Evolutionary conservation across 1,140 invertebrate species (phyloP).

Genomic region (Euwallacea similis): DNA sequence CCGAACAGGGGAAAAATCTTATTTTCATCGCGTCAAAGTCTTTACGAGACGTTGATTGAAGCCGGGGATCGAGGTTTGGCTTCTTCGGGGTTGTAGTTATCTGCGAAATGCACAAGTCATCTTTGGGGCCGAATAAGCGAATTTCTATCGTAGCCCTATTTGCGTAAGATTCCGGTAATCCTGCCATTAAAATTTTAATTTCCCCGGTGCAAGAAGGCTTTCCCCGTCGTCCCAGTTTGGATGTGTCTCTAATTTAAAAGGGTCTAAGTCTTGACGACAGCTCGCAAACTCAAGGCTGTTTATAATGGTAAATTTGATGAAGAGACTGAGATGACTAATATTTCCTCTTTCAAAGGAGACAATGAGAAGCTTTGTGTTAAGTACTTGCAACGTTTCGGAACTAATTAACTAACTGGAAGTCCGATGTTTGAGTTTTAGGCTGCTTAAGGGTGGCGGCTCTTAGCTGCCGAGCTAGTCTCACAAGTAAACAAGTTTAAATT

Average conservation of each 20-base stretch:
- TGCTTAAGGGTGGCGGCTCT: conserved; percentile 17
- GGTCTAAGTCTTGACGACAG: conserved; percentile 25
- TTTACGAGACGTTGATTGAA: conserved; percentile 25
- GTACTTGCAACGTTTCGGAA: conserved; percentile 33
- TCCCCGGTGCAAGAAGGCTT: neutral
- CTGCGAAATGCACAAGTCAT: conserved; percentile 11
- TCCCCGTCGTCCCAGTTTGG: conserved; percentile 7
- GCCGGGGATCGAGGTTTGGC: neutral
- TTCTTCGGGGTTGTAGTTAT: conserved; percentile 8
- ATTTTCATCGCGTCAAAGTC: conserved; percentile 33
- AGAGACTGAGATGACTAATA: conserved; percentile 34
- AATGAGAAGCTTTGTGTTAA: conserved; percentile 32
- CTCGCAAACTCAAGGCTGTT: conserved; percentile 18
- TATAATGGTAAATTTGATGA: conserved; percentile 35
- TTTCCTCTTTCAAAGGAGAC: conserved; percentile 33
- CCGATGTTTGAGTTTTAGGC: conserved; percentile 31
- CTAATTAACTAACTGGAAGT: conserved; percentile 35
- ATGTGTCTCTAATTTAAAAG: conserved; percentile 22
- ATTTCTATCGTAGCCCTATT: too few relatives aligned
- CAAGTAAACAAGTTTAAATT: too few relatives aligned
- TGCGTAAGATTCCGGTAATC: too few relatives aligned
- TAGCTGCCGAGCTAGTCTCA: too few relatives aligned
- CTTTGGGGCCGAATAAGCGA: neutral
- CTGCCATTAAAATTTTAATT: neutral
- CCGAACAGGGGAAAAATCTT: conserved; percentile 26